Percentiles rank a stretch among this genome's conserved stretches.
Evolutionary conservation across 2,888 invertebrate genomes (phyloP).

Genomic region (Campoletis raptor): DNA sequence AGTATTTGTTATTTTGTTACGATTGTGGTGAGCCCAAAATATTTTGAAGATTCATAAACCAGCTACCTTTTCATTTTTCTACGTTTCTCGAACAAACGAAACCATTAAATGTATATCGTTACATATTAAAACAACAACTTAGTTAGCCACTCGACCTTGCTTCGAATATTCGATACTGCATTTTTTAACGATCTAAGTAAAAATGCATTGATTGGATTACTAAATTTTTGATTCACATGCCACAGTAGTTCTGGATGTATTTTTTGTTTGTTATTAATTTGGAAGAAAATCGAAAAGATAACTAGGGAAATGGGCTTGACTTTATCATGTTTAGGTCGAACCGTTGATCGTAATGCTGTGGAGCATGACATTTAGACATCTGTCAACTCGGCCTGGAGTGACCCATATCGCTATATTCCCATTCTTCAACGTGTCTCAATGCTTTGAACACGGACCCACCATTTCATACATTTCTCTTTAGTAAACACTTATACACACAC

Average conservation of each 20-base stretch:
- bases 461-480: conserved; percentile 12
- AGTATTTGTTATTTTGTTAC: neutral
- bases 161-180: neutral
- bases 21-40: no score
- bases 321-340: neutral
- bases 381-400: neutral
- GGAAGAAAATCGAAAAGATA: neutral
- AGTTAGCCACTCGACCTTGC: neutral
- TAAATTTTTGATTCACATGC: neutral
- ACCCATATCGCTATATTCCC: neutral
- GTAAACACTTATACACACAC: neutral
- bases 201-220: neutral
- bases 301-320: neutral
- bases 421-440: conserved; percentile 7
- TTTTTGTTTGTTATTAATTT: neutral
- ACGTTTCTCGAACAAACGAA: no score
- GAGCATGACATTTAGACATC: neutral
- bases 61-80: neutral
- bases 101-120: neutral
- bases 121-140: neutral
- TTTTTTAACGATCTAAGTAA: neutral
- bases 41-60: neutral
- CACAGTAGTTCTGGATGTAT: neutral
- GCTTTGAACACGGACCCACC: conserved; percentile 36
- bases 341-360: neutral